Evolutionary conservation across 2,113 vertebrate genomes (phyloP).

Genomic region (Bostrychus sinensis): DNA sequence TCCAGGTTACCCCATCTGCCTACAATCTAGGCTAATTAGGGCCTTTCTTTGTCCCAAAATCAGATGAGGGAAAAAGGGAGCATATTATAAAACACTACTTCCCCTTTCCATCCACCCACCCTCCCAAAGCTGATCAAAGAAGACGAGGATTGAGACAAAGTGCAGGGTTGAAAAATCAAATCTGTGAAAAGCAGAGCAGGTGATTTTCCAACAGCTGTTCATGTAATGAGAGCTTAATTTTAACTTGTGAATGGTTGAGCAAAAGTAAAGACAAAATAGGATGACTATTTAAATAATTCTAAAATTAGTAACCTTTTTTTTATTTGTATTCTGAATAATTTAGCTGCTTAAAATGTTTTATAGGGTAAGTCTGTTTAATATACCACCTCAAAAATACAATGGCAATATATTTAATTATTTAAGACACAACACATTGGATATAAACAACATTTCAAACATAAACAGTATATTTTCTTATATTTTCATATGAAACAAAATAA

Average conservation of each 20-base stretch:
- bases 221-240: constrained; percentile 18
- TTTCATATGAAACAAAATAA: background rate
- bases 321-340: background rate
- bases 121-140: constrained; percentile 62
- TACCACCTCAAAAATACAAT: background rate
- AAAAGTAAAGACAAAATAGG: background rate
- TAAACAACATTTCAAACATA: background rate
- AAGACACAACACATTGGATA: background rate
- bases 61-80: constrained; percentile 62
- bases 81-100: constrained; percentile 69
- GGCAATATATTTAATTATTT: background rate
- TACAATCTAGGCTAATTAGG: constrained; percentile 81
- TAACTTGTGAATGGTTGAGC: constrained; percentile 25
- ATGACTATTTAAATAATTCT: background rate
- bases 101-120: constrained; percentile 22
- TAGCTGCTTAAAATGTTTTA: too few species aligned
- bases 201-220: constrained; percentile 52
- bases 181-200: constrained; percentile 52
- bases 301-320: background rate
- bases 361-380: background rate
- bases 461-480: too few species aligned
- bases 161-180: constrained; percentile 52
- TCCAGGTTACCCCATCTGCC: constrained; percentile 84
- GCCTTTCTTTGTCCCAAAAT: constrained; percentile 79
- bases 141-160: constrained; percentile 68